Conservation (phyloP, 2,888 invertebrate species). For the Nymphalis polychloros region DNA sequence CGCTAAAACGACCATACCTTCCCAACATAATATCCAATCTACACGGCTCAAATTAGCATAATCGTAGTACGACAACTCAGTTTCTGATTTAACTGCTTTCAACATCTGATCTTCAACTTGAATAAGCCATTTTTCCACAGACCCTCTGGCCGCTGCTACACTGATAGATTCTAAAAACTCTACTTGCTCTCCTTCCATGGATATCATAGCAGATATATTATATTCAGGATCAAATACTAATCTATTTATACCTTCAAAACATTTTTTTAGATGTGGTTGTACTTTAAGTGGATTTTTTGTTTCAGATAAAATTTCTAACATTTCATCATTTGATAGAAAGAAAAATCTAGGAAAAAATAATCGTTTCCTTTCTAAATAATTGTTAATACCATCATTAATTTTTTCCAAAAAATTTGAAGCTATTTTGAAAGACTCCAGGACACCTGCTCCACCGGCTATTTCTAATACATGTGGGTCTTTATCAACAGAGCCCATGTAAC, state of each 20-base stretch:
- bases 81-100: conserved; percentile 85
- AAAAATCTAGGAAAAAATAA: conserved; percentile 93
- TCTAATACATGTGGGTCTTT: conserved; percentile 85
- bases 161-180: conserved; percentile 83
- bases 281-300: conserved; percentile 92
- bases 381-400: conserved; percentile 91
- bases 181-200: conserved; percentile 88
- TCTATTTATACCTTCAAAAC: conserved; percentile 92
- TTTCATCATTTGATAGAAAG: conserved; percentile 94
- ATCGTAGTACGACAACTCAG: conserved; percentile 84
- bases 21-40: conserved; percentile 89
- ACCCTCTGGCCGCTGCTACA: conserved; percentile 87
- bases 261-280: conserved; percentile 93
- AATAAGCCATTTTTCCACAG: conserved; percentile 93
- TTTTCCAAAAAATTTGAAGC: conserved; percentile 87
- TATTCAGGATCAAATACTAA: conserved; percentile 86
- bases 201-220: conserved; percentile 89
- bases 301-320: conserved; percentile 94
- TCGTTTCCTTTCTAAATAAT: conserved; percentile 91
- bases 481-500: conserved; percentile 84
- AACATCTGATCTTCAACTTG: conserved; percentile 92
- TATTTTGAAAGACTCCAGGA: conserved; percentile 86
- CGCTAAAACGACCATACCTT: conserved; percentile 91
- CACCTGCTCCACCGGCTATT: conserved; percentile 84
- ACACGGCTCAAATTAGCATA: conserved; percentile 82